Base-by-base conservation (phyloP, 2,113 vertebrate species). In the Craseonycteris thonglongyai region DNA sequence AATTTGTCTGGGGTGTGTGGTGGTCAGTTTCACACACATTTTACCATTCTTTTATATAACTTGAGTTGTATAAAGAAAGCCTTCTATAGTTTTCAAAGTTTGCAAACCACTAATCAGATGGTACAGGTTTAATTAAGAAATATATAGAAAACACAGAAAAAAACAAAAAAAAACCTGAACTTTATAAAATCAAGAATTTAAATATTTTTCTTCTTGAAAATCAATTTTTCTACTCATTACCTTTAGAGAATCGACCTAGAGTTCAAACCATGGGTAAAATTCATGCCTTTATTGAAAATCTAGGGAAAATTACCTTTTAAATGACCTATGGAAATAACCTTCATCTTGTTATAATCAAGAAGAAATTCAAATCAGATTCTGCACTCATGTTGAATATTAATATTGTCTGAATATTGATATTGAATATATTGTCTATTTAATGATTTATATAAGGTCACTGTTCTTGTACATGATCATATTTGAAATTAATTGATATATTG, bases 291-390 rank as follows among this genome's bases (percentile, higher is more conserved):
- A 69, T 54, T 49, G 51, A 92, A 95, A 95, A 95, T 71, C 61
- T 92, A 84, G 68, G 35, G 63, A 28, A 90, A 88, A 94, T 91
- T 78, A 51, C 22, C 75, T 82, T 91, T 87, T 69, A 84, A 65
- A 84, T 87, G 59, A 87, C 38, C 78, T 95, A 45, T 85, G 6
- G 61, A 94, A 84, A 92, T 35, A 91, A 59, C 28, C 65, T 93
- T 88, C 45, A 90, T 75, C 66, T 93, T 76, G 19, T 88, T 42
- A 76, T 59, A 68, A 63, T 82, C 47, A 88, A 90, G 49, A 75
- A 81, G 28, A 90, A 95, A 94, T 96, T 93, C 66, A 81, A 90
- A 87, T 93, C 47, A 84, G 42, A 81, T 72, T 71, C 42, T 90
- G 10, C 2, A 92, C n/a, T 86, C 51, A n/a, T n/a, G 3, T 78